Base-by-base conservation (phyloP, 1,140 invertebrate genomes). In the Limonius californicus region DNA sequence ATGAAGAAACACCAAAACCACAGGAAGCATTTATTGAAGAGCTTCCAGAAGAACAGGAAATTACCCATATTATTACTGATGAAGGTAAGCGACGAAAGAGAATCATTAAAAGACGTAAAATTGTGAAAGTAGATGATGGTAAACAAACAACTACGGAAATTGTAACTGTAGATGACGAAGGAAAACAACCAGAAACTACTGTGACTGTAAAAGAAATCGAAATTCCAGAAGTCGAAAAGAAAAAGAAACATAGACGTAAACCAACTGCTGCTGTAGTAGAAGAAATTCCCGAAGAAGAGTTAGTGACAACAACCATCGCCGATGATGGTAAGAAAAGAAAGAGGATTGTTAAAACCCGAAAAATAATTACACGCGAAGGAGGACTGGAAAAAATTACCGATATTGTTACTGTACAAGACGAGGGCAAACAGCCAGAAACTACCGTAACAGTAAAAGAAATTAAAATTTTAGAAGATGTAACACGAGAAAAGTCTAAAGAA, bases 21-120 rank as follows among this genome's bases (percentile, higher is more conserved):
- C 74, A 78, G 67, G 75, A 79, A 68, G 75, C 78, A 59, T 70
- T 75, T 71, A 55, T 74, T 11, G 73, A 74, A 23, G 56, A 76
- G 62, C 54, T 69, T 1, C 32, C 53, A 23, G 60, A 62, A 45
- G 43, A 43, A 15, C 16, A 35, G n/a, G 21, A 62, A 50, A 59
- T 59, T 42, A 59, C 69, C 57, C 61, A 68, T 53, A 57, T 66
- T 53, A 54, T 42, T 32, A 56, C 69, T 9, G 61, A 67, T 11
- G 54, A 62, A 54, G 68, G 62, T 11, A 35, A 19, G 35, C 35
- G 18, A 14, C 20, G 23, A 9, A 65, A 70, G 55, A 61, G 35
- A 1, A 20, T 50, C 0, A 21, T 32, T 18, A 57, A 20, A 16
- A 57, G 20, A 18, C 65, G 70, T 12, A 69, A 68, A 59, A 70